phyloP scores from a whole-genome alignment of 1,140 invertebrate species.

The Bursaphelenchus mucronatus region DNA sequence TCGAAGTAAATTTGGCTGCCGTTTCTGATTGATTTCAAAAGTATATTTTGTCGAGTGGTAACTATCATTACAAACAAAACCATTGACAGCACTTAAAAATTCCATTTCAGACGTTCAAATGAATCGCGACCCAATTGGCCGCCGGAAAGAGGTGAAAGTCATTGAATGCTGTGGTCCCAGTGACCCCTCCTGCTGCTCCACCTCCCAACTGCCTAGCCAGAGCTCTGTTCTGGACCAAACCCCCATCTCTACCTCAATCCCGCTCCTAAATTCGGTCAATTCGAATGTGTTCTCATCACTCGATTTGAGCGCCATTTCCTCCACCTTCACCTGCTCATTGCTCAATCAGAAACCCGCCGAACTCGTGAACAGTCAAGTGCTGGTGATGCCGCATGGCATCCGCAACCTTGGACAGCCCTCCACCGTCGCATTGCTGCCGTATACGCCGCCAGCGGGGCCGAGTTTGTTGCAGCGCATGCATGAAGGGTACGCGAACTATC shows the following conservation, averaged over 20 bases:
- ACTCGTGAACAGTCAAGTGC: too few species aligned
- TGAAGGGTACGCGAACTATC: constrained; percentile 45
- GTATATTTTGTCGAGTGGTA: not conserved
- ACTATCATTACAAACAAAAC: not conserved
- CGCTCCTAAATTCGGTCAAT: not conserved
- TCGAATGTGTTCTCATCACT: too few species aligned
- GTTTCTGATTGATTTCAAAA: not conserved
- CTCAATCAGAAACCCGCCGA: too few species aligned
- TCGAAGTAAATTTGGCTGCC: too few species aligned
- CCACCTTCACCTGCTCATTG: not conserved
- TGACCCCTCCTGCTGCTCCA: constrained; percentile 16
- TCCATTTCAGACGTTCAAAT: constrained; percentile 46
- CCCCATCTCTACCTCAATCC: constrained; percentile 2
- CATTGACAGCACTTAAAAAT: constrained; percentile 10
- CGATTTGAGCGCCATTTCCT: not conserved
- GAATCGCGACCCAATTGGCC: constrained; percentile 50
- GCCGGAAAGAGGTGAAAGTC: constrained; percentile 21
- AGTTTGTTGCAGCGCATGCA: constrained; percentile 37
- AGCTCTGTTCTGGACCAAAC: too few species aligned
- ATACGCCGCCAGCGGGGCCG: constrained; percentile 21
- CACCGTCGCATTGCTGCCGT: constrained; percentile 37
- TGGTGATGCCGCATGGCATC: not conserved
- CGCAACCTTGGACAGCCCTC: not conserved
- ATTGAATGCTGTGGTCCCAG: constrained; percentile 27
- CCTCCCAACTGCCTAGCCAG: too few species aligned